phyloP scores from a whole-genome alignment of 2,113 vertebrate genomes.

The Pygoscelis adeliae region DNA sequence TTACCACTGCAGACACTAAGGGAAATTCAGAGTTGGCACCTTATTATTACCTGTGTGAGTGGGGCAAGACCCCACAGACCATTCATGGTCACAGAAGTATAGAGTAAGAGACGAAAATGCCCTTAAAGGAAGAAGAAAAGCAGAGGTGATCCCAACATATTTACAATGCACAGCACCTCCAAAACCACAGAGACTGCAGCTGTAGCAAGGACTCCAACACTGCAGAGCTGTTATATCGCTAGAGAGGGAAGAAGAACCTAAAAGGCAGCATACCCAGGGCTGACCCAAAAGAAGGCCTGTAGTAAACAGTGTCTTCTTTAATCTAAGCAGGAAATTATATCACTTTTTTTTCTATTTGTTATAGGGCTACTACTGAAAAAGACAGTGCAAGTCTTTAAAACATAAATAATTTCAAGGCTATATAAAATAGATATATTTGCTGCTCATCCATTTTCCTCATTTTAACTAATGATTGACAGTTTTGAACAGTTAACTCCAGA shows the following conservation, averaged over 20 bases:
- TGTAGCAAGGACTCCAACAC: not conserved
- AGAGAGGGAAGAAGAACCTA: not conserved
- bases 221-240: not conserved
- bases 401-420: not conserved
- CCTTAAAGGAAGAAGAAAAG: not conserved
- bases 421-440: not conserved
- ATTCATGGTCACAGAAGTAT: not conserved
- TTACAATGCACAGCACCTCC: not conserved
- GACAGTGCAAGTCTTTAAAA: not conserved
- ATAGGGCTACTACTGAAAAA: not conserved
- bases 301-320: not conserved
- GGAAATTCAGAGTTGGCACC: not conserved
- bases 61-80: not conserved
- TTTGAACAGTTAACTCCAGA: not conserved
- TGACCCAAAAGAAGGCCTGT: not conserved
- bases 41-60: not conserved
- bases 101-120: not conserved
- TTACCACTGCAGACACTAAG: not conserved
- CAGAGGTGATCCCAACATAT: not conserved
- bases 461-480: not conserved
- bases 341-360: not conserved
- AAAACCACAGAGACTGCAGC: not conserved
- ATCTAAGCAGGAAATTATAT: not conserved
- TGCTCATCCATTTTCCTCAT: not conserved
- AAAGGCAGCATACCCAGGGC: not conserved